These are phyloP conservation scores for Hiodon tergisus DNA, from an alignment of 2,113 vertebrate species.

Conservation along the genomic window DNA sequence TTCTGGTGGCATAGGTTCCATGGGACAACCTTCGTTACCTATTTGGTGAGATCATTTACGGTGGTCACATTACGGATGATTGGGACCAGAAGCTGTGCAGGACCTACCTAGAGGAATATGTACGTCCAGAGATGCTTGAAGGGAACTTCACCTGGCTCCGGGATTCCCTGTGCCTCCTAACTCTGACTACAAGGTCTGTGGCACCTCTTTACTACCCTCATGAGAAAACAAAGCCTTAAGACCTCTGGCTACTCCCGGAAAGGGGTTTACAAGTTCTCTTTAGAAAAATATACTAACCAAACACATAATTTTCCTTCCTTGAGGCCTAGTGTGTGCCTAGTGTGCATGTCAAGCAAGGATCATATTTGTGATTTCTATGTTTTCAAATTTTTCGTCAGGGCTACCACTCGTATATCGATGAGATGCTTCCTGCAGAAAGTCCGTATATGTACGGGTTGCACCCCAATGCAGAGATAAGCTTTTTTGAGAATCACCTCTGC, in stretches of 20 bases:
- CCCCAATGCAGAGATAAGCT: slow-evolving; percentile 64
- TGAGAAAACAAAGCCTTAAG: no score
- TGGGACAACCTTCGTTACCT: slow-evolving; percentile 75
- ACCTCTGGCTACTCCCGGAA: no score
- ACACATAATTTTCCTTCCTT: no score
- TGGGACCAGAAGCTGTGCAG: slow-evolving; percentile 72
- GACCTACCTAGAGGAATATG: slow-evolving; percentile 74
- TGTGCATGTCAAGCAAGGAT: no score
- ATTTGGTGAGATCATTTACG: slow-evolving; percentile 78
- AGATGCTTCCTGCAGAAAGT: slow-evolving; percentile 64
- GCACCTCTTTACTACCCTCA: no score
- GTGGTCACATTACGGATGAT: slow-evolving; percentile 75
- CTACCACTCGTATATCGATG: slow-evolving; percentile 63
- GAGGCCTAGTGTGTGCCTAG: no score
- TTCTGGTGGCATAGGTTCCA: slow-evolving; percentile 53
- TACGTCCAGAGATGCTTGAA: slow-evolving; percentile 76
- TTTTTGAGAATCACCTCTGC: slow-evolving; percentile 67
- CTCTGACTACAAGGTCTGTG: slow-evolving; percentile 51
- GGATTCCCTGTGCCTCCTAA: slow-evolving; percentile 66
- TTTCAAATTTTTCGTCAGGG: slow-evolving; percentile 36
- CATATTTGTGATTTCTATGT: no score
- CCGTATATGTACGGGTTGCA: slow-evolving; percentile 59
- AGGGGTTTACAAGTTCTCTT: no score
- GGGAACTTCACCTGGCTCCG: slow-evolving; percentile 57
- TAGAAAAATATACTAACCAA: no score